Conservation (phyloP, 2,888 invertebrate species). For the Steinernema carpocapsae region DNA sequence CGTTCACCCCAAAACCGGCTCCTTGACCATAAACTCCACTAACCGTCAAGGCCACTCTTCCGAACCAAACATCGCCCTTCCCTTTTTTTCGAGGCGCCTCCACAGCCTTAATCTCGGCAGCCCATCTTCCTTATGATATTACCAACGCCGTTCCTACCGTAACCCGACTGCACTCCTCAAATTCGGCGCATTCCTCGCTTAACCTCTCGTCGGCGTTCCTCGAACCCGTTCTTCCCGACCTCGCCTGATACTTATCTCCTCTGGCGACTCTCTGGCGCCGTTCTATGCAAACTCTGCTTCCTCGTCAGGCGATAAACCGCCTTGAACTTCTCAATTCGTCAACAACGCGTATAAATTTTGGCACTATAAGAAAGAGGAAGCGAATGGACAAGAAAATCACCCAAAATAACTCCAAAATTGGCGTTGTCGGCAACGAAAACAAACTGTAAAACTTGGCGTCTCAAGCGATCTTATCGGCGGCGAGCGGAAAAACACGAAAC, state of each 20-base stretch:
- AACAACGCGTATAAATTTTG: background rate
- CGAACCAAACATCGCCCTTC: constrained; percentile 6
- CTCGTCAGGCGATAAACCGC: background rate
- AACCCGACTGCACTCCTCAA: background rate
- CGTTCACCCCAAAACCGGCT: constrained; percentile 15
- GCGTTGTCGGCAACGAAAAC: background rate
- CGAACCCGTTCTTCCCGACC: background rate
- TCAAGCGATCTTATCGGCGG: background rate
- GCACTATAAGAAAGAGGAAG: background rate
- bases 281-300: background rate
- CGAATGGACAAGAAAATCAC: background rate
- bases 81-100: background rate
- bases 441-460: background rate
- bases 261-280: background rate
- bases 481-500: background rate
- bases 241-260: background rate
- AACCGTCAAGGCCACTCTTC: background rate
- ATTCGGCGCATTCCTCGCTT: constrained; percentile 3
- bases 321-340: background rate
- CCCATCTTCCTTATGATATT: background rate
- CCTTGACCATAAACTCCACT: background rate
- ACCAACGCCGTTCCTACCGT: constrained; percentile 11
- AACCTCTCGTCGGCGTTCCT: constrained; percentile 12
- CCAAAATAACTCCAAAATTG: background rate
- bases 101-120: background rate